Percentiles rank a stretch among this genome's conserved stretches.
phyloP scores from a whole-genome alignment of 1,140 invertebrate genomes.

The Subanguina moxae region DNA sequence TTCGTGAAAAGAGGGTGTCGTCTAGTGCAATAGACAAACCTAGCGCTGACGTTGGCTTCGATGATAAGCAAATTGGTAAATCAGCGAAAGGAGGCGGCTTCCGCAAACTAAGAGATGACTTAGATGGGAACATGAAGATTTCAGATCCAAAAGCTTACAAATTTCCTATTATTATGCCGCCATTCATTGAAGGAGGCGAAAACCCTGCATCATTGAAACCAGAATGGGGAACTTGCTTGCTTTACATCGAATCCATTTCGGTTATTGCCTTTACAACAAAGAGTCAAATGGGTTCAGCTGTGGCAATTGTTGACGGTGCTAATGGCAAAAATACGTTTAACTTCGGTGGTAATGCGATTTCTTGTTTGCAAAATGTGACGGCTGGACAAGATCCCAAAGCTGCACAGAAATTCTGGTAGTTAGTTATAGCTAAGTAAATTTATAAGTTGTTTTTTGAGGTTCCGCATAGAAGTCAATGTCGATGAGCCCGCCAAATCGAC shows the following conservation, averaged over 20 bases:
- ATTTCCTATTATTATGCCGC: constrained; percentile 3
- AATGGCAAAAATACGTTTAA: constrained; percentile 13
- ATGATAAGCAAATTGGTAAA: background rate
- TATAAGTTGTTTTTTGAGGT: background rate
- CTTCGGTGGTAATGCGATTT: background rate
- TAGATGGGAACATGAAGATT: background rate
- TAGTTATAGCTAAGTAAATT: background rate
- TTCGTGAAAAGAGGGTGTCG: background rate
- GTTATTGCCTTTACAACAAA: constrained; percentile 15
- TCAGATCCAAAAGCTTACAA: constrained; percentile 1
- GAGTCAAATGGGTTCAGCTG: constrained; percentile 8
- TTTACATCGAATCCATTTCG: constrained; percentile 24
- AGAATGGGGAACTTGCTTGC: constrained; percentile 8
- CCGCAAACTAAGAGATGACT: background rate
- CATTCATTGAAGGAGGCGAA: background rate
- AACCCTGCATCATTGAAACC: background rate
- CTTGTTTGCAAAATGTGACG: background rate
- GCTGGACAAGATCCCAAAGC: background rate
- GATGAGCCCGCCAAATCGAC: background rate
- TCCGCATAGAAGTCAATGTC: background rate
- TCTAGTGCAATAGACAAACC: background rate
- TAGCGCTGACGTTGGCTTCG: background rate
- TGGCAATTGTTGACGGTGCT: background rate
- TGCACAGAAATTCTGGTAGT: background rate
- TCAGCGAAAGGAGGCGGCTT: background rate